Conservation (phyloP, 2,797 vertebrate genomes). For the Lepus oiostolus region DNA sequence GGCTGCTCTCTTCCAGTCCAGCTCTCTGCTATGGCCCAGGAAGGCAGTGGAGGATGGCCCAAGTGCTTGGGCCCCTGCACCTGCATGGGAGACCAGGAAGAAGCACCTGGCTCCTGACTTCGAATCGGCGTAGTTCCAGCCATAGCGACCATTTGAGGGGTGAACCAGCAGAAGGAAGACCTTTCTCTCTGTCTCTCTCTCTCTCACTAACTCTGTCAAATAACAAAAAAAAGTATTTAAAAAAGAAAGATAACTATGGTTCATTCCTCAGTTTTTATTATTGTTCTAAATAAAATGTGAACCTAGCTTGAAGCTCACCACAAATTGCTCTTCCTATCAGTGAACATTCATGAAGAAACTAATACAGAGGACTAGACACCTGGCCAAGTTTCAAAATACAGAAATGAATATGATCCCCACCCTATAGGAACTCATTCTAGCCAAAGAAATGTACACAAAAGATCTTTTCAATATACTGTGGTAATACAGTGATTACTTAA, state of each 20-base stretch:
- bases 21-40: too few species aligned
- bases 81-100: too few species aligned
- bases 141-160: too few species aligned
- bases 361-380: not conserved
- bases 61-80: too few species aligned
- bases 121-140: too few species aligned
- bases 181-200: too few species aligned
- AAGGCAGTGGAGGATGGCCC: too few species aligned
- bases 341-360: constrained; percentile 13
- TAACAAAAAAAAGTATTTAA: too few species aligned
- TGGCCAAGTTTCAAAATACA: not conserved
- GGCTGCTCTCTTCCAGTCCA: too few species aligned
- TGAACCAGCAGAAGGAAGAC: too few species aligned
- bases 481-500: not conserved
- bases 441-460: constrained; percentile 5
- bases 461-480: not conserved
- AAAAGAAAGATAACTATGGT: not conserved
- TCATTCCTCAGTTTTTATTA: constrained; percentile 11
- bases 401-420: constrained; percentile 3
- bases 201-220: too few species aligned
- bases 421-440: not conserved
- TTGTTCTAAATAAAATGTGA: constrained; percentile 46
- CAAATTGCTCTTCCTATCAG: not conserved
- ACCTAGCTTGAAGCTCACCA: not conserved
- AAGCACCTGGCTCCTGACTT: too few species aligned